Evolutionary conservation across 2,888 invertebrate species (phyloP), one percentile per base, ranked within the genome.

Genomic region (Eupithecia centaureata): DNA sequence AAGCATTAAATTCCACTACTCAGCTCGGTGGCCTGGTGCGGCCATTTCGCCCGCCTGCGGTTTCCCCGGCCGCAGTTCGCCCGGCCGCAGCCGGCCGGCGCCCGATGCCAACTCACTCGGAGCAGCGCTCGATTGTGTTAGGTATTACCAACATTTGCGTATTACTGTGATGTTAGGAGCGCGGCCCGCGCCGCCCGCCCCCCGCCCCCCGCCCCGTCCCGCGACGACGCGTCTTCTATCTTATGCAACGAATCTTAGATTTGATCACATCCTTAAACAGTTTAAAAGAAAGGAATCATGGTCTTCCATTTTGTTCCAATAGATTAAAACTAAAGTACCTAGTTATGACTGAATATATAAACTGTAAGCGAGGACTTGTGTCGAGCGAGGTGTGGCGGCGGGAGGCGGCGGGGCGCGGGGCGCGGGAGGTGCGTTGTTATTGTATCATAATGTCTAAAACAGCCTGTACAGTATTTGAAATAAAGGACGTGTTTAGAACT

Each of bases 391-490:
- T 63, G n/a, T n/a, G n/a, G n/a, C n/a, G n/a, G n/a, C n/a, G n/a
- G n/a, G n/a, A n/a, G 25, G 70, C 33, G 56, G 65, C 72, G 74
- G 68, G 73, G 69, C 28, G 32, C 32, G 4, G 13, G 75, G 66
- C 73, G 69, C 32, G 33, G 42, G 12, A 8, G 10, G 56, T 78
- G 78, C 78, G 78, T 79, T 82, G 81, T 83, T 85, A 81, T 83
- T 86, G 87, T 88, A 86, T 82, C 78, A 83, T 86, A 86, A 56
- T 86, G 79, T 86, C 76, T 82, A 63, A 71, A 84, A 86, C 84
- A 87, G 83, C 87, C 88, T 90, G 91, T 90, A 90, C 91, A 91
- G 91, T 91, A 91, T 90, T 90, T 89, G 83, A 91, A 56, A 85
- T 90, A 90, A 90, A 90, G 89, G 91, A 90, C 88, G 89, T 90